Percentiles rank a stretch among this genome's conserved stretches.
phyloP scores from a whole-genome alignment of 1,140 invertebrate species.

The Pygmarrhopalites habei region DNA sequence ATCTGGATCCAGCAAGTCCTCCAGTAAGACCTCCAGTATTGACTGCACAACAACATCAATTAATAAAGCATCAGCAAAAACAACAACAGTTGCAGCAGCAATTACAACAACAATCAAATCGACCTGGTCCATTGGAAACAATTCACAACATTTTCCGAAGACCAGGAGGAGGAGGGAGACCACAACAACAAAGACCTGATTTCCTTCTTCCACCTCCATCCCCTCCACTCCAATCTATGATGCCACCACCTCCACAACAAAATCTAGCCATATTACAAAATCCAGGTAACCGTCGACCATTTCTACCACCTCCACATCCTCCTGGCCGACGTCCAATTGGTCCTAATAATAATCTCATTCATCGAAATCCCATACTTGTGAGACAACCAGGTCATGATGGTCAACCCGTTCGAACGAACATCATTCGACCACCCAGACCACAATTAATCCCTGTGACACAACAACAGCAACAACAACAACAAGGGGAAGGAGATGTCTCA shows the following conservation, averaged over 20 bases:
- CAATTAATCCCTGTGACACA: background rate
- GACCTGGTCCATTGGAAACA: background rate
- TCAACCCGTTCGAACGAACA: background rate
- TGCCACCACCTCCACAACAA: background rate
- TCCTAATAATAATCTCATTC: slow-evolving; percentile 10
- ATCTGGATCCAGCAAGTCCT: slow-evolving; percentile 1
- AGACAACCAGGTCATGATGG: too few species aligned
- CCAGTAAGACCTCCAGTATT: slow-evolving; percentile 2
- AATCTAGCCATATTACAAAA: too few species aligned
- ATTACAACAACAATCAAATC: background rate
- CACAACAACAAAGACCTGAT: background rate
- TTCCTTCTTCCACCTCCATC: background rate
- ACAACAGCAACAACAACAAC: too few species aligned
- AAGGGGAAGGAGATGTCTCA: background rate
- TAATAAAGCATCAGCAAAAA: too few species aligned
- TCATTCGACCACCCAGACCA: background rate
- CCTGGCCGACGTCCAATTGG: too few species aligned
- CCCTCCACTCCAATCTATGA: background rate
- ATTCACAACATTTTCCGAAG: background rate
- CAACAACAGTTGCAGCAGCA: too few species aligned
- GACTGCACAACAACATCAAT: too few species aligned
- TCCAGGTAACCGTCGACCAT: slow-evolving; percentile 9
- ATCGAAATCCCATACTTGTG: background rate
- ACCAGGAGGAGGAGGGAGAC: background rate
- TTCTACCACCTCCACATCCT: slow-evolving; percentile 11